Conservation (phyloP, 1,140 invertebrate species). For the Ips nitidus region DNA sequence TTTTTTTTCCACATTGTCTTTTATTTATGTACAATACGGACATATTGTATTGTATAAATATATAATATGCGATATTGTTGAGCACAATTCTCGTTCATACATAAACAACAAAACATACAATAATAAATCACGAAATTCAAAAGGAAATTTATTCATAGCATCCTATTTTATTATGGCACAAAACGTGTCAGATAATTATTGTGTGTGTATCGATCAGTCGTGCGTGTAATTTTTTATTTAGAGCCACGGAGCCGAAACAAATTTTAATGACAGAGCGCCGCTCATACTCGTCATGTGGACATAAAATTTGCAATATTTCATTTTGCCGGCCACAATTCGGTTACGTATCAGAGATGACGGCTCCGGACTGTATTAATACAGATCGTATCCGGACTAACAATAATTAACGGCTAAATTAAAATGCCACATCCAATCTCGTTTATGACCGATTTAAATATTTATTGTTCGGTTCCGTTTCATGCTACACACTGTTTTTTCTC, state of each 20-base stretch:
- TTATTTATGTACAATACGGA: no score
- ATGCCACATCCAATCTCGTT: conserved; percentile 3
- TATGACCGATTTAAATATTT: conserved; percentile 4
- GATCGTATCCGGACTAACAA: conserved; percentile 2
- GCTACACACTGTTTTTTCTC: no score
- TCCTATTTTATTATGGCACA: neutral
- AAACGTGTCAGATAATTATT: conserved; percentile 1
- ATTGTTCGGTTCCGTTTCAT: neutral
- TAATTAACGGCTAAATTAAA: conserved; percentile 3
- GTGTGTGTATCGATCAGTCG: conserved; percentile 5
- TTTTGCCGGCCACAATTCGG: conserved; percentile 12
- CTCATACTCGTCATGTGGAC: neutral
- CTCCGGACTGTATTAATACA: neutral
- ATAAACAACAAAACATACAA: no score
- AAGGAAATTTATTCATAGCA: conserved; percentile 12
- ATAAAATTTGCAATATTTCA: conserved; percentile 17
- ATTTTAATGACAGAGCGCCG: conserved; percentile 6
- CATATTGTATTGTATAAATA: no score
- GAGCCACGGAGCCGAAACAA: neutral
- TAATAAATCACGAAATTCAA: neutral
- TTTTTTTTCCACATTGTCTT: no score
- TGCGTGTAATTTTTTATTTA: conserved; percentile 18
- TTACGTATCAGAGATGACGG: conserved; percentile 6
- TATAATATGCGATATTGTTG: no score
- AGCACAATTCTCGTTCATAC: no score